Percentiles rank a stretch among this genome's conserved stretches.
These are phyloP conservation scores for Malurus alboscapulatus DNA, from an alignment of 2,113 vertebrate genomes.

Conservation along the genomic window DNA sequence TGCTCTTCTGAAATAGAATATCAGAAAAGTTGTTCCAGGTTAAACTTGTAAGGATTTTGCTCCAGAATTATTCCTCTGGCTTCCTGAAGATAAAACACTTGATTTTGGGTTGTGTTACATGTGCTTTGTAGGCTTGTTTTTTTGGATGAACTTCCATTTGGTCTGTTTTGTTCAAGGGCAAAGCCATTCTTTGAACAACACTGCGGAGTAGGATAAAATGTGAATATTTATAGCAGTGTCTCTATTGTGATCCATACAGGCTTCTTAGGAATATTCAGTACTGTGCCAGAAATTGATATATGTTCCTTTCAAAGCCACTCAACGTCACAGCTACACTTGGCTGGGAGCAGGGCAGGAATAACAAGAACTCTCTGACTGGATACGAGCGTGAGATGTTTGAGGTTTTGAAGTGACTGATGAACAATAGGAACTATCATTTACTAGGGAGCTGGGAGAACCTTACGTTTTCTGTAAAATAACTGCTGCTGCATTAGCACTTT, in stretches of 20 bases:
- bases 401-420: slow-evolving; percentile 34
- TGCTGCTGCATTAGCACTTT: slow-evolving; percentile 33
- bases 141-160: not conserved
- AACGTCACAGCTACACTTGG: slow-evolving; percentile 10
- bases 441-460: not conserved
- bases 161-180: slow-evolving; percentile 52
- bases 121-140: not conserved
- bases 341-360: slow-evolving; percentile 7
- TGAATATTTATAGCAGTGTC: slow-evolving; percentile 36
- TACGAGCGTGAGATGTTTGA: not conserved
- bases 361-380: not conserved
- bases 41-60: not conserved
- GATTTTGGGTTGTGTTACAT: not conserved
- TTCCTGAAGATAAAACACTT: not conserved
- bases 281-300: slow-evolving; percentile 42
- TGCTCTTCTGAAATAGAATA: not conserved
- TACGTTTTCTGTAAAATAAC: slow-evolving; percentile 4
- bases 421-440: not conserved
- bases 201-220: not conserved
- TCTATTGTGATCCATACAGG: slow-evolving; percentile 22
- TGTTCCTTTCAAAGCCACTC: slow-evolving; percentile 37
- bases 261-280: slow-evolving; percentile 28
- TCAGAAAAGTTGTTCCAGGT: not conserved
- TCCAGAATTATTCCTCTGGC: not conserved
- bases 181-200: slow-evolving; percentile 6